Evolutionary conservation across 1,140 invertebrate species (phyloP).

Genomic region (Wiebesia pumilae): DNA sequence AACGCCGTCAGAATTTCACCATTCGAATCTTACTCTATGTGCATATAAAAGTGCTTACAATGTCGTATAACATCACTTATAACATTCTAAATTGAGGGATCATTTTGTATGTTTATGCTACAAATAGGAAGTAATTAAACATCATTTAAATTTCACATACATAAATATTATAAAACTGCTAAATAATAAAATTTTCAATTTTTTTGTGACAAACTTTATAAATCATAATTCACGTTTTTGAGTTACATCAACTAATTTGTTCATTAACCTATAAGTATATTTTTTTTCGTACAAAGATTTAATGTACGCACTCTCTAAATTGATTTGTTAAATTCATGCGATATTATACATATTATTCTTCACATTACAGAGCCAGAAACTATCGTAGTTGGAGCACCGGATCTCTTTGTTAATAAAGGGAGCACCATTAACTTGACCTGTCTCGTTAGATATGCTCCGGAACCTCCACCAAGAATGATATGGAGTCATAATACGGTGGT

Average conservation of each 20-base stretch:
- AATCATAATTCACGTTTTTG: too few relatives aligned
- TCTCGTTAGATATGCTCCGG: conserved; percentile 79
- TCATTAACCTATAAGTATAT: background rate
- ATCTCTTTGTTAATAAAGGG: conserved; percentile 81
- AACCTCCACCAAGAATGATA: conserved; percentile 79
- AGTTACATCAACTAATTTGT: background rate
- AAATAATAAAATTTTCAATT: background rate
- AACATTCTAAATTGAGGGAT: background rate
- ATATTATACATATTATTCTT: background rate
- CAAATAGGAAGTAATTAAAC: background rate
- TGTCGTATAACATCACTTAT: conserved; percentile 7
- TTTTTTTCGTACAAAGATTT: background rate
- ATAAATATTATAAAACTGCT: background rate
- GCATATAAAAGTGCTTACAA: background rate
- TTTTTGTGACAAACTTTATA: background rate
- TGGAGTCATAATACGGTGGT: conserved; percentile 82
- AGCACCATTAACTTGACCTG: conserved; percentile 83
- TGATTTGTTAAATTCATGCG: background rate
- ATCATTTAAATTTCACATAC: background rate
- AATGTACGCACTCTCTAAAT: background rate
- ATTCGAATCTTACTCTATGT: background rate
- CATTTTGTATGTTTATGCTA: background rate
- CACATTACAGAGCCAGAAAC: conserved; percentile 79
- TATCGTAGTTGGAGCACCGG: conserved; percentile 78
- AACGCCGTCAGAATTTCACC: conserved; percentile 4